These are phyloP conservation scores for Scopus umbretta DNA, from an alignment of 2,113 vertebrate genomes.

Conservation along the genomic window DNA sequence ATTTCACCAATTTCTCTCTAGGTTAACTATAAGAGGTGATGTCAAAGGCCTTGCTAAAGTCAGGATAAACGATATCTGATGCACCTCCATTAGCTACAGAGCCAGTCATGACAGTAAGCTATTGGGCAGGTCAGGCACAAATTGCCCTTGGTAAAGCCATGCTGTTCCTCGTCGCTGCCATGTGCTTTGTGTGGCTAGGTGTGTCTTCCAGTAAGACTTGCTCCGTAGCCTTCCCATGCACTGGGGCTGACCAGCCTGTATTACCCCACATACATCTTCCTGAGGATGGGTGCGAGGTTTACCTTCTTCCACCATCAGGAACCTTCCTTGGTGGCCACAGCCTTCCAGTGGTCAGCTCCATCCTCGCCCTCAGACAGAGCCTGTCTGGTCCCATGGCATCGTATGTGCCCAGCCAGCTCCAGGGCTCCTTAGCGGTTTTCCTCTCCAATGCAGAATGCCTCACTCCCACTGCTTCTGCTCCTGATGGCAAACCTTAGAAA, in stretches of 20 bases:
- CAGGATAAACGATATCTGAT: neutral
- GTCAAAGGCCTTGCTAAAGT: neutral
- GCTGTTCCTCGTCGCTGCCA: neutral
- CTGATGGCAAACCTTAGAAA: neutral
- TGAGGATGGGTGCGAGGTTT: neutral
- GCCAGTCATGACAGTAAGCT: neutral
- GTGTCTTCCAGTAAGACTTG: neutral
- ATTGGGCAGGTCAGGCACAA: accelerated
- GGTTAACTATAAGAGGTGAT: neutral
- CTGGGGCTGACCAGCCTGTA: neutral
- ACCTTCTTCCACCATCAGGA: neutral
- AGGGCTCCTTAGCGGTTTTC: neutral
- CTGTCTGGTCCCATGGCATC: neutral
- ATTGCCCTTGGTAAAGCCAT: neutral
- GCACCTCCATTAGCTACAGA: neutral
- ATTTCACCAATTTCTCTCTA: neutral
- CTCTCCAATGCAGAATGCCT: neutral
- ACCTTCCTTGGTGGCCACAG: neutral
- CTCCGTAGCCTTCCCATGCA: accelerated
- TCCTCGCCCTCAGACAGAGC: neutral
- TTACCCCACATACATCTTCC: neutral
- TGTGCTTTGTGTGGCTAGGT: neutral
- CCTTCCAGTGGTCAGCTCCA: neutral
- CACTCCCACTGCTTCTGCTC: neutral
- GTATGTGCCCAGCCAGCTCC: neutral